phyloP scores from a whole-genome alignment of 2,113 vertebrate genomes.

The Mobula hypostoma region DNA sequence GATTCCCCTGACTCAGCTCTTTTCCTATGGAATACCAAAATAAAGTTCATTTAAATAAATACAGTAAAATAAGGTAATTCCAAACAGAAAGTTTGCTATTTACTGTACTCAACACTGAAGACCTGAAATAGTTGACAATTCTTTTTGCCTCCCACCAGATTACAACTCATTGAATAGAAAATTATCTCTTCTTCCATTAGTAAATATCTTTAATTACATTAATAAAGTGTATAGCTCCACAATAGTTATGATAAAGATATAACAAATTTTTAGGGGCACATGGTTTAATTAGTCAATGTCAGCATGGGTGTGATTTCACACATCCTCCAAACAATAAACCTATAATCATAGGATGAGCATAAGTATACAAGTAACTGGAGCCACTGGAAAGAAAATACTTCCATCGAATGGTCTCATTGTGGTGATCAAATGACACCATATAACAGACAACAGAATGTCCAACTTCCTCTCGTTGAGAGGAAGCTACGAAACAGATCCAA shows the following conservation, averaged over 20 bases:
- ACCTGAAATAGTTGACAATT: too few species aligned
- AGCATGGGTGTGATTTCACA: neutral
- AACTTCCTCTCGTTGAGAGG: neutral
- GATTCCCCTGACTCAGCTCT: constrained; percentile 53
- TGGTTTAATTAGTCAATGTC: neutral
- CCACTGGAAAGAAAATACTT: neutral
- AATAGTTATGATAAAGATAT: neutral
- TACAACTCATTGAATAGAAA: neutral
- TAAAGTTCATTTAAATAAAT: neutral
- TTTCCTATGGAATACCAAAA: constrained; percentile 50
- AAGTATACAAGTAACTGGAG: neutral
- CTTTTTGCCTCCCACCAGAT: too few species aligned
- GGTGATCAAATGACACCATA: neutral
- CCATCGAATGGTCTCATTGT: too few species aligned
- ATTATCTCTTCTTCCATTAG: neutral
- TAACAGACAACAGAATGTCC: neutral
- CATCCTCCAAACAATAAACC: neutral
- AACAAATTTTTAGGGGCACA: neutral
- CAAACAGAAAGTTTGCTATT: neutral
- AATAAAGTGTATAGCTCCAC: neutral
- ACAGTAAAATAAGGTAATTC: constrained; percentile 13
- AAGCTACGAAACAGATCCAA: neutral
- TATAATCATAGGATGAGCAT: neutral
- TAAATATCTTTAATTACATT: neutral
- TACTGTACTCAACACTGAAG: neutral